Conservation (phyloP, 2,888 invertebrate species). For the Incurvaria masculella region DNA sequence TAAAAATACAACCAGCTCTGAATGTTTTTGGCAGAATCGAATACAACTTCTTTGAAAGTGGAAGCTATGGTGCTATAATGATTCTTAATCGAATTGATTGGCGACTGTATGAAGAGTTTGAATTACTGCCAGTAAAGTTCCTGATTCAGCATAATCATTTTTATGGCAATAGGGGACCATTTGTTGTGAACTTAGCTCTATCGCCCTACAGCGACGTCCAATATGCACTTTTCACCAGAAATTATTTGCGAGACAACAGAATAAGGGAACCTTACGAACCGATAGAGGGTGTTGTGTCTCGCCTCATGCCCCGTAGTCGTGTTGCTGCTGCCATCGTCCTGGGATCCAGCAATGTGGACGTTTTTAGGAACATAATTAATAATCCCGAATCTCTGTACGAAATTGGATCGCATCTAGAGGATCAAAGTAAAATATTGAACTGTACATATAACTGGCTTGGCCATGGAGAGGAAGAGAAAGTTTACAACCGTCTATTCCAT, state of each 20-base stretch:
- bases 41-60: conserved; percentile 84
- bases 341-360: conserved; percentile 84
- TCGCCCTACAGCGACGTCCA: conserved; percentile 86
- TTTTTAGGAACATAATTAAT: conserved; percentile 87
- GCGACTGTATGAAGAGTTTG: conserved; percentile 73
- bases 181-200: conserved; percentile 82
- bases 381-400: conserved; percentile 92
- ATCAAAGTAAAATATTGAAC: conserved; percentile 91
- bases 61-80: conserved; percentile 77
- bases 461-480: conserved; percentile 65
- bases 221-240: conserved; percentile 78
- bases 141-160: conserved; percentile 86
- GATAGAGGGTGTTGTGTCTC: conserved; percentile 60
- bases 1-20: conserved; percentile 78
- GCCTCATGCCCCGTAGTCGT: conserved; percentile 82
- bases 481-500: conserved; percentile 74
- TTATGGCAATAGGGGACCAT: conserved; percentile 81
- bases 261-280: conserved; percentile 82
- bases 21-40: conserved; percentile 77
- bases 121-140: conserved; percentile 67
- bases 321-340: conserved; percentile 92
- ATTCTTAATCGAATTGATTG: conserved; percentile 71
- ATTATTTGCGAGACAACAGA: conserved; percentile 82
- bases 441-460: conserved; percentile 96
- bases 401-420: conserved; percentile 91